Percentiles rank a stretch among this genome's conserved stretches.
Evolutionary conservation across 2,888 invertebrate species (phyloP).

Genomic region (Tanaodytes sp.): DNA sequence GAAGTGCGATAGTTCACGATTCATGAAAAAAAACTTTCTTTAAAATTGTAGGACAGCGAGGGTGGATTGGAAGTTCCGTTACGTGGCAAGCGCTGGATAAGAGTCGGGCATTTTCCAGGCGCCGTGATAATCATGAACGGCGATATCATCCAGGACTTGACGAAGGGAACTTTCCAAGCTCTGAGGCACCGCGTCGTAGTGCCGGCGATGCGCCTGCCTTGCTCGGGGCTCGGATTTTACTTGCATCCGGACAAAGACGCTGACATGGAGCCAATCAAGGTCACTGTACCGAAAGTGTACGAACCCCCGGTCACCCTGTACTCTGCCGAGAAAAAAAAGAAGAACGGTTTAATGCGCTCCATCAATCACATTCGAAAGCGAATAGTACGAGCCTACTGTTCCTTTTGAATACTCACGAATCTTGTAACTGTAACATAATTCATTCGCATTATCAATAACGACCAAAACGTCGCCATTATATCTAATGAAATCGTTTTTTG

Average conservation of each 20-base stretch:
- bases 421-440: too few species aligned
- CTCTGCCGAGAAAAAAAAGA: constrained; percentile 73
- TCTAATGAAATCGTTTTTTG: too few species aligned
- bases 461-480: too few species aligned
- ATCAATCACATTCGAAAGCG: constrained; percentile 35
- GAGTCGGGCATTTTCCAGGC: constrained; percentile 83
- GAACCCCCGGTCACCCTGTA: constrained; percentile 69
- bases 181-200: constrained; percentile 83
- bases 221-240: constrained; percentile 86
- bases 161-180: constrained; percentile 80
- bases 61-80: constrained; percentile 81
- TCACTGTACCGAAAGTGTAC: constrained; percentile 64
- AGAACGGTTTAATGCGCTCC: constrained; percentile 71
- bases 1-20: too few species aligned
- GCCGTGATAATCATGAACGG: constrained; percentile 85
- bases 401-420: too few species aligned
- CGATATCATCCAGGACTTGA: constrained; percentile 84
- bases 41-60: constrained; percentile 84
- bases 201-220: constrained; percentile 79
- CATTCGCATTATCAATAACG: too few species aligned
- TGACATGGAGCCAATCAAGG: constrained; percentile 74
- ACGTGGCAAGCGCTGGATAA: constrained; percentile 79
- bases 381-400: constrained; percentile 39
- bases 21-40: too few species aligned
- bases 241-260: constrained; percentile 81